These are phyloP conservation scores for Torymus aiolomorphi DNA, from an alignment of 2,888 invertebrate species.

Conservation along the genomic window DNA sequence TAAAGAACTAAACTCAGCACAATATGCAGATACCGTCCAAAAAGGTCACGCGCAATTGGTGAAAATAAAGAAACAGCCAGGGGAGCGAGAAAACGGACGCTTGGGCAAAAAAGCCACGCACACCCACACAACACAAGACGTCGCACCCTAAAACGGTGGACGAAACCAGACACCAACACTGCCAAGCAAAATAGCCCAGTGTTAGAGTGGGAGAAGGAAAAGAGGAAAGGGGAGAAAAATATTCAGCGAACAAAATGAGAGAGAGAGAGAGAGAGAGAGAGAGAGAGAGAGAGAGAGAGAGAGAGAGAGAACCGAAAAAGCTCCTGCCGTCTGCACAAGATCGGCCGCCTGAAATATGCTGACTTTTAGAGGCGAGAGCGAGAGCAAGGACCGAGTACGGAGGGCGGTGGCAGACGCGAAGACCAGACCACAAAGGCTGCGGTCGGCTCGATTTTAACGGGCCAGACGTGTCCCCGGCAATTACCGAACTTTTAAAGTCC, in stretches of 20 bases:
- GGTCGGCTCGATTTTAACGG: conserved; percentile 74
- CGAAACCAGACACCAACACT: background rate
- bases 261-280: conserved; percentile 25
- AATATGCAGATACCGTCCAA: background rate
- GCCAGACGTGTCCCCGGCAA: conserved; percentile 74
- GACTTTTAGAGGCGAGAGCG: conserved; percentile 71
- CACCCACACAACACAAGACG: background rate
- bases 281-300: conserved; percentile 25
- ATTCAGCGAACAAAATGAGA: conserved; percentile 21
- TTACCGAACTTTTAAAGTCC: conserved; percentile 74
- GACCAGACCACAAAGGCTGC: conserved; percentile 72
- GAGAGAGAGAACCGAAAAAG: background rate
- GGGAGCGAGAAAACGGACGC: conserved; percentile 1
- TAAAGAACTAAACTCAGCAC: too few relatives aligned
- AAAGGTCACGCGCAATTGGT: conserved; percentile 7
- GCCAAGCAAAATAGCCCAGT: background rate
- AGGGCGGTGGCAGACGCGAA: conserved; percentile 45
- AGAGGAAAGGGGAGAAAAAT: conserved; percentile 31
- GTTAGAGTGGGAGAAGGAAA: background rate
- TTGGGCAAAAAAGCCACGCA: background rate
- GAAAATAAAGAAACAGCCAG: background rate
- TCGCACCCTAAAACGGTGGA: conserved; percentile 4
- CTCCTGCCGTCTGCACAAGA: conserved; percentile 25
- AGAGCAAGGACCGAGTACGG: conserved; percentile 57
- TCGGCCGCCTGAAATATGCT: conserved; percentile 71